phyloP scores from a whole-genome alignment of 2,888 invertebrate species.

The Imbricaverruca yamaguchii region DNA sequence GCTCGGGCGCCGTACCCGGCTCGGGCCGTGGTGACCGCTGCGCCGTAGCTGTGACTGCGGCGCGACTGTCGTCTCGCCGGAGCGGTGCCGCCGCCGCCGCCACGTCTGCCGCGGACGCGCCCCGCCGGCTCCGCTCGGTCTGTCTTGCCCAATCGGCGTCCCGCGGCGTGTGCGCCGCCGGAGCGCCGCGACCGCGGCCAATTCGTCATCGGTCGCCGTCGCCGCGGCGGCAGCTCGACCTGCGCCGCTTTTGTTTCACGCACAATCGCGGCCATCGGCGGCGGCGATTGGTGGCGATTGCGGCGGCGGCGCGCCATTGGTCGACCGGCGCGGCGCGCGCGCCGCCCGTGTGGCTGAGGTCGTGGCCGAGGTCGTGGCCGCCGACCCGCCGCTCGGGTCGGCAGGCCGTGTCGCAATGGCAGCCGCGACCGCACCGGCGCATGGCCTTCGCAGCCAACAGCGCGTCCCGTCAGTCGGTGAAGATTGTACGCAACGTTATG shows the following conservation, averaged over 20 bases:
- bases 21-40: too few species aligned
- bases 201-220: constrained; percentile 43
- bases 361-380: constrained; percentile 43
- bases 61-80: constrained; percentile 43
- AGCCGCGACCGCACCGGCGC: constrained; percentile 48
- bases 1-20: too few species aligned
- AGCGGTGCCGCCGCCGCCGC: constrained; percentile 51
- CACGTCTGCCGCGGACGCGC: too few species aligned
- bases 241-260: constrained; percentile 50
- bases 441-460: too few species aligned
- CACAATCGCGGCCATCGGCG: neutral
- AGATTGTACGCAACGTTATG: too few species aligned
- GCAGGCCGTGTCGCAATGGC: constrained; percentile 48
- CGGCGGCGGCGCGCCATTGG: constrained; percentile 47
- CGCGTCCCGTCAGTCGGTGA: too few species aligned
- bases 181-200: constrained; percentile 46
- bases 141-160: constrained; percentile 58
- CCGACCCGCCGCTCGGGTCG: constrained; percentile 53
- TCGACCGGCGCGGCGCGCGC: constrained; percentile 49
- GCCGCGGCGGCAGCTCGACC: constrained; percentile 52
- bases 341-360: too few species aligned
- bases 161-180: constrained; percentile 57
- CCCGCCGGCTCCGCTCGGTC: constrained; percentile 13
- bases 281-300: constrained; percentile 40
- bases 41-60: too few species aligned